Conservation (phyloP, 53 echinoderm and acorn worm genomes). For the Holothuria leucospilota region DNA sequence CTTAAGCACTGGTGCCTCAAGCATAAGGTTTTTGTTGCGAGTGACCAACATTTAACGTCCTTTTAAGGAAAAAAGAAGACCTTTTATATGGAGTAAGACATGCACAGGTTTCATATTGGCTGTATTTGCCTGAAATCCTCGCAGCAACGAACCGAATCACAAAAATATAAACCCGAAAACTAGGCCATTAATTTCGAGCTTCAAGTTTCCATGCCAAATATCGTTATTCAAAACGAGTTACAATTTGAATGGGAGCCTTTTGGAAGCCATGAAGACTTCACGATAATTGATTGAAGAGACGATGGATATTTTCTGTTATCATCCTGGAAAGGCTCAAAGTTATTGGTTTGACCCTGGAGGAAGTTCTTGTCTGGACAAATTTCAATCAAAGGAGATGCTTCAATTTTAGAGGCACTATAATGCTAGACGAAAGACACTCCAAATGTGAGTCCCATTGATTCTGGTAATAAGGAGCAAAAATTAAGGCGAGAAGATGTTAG, state of each 20-base stretch:
- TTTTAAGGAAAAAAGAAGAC: slow-evolving; percentile 10
- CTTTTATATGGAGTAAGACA: slow-evolving; percentile 1
- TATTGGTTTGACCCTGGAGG: slow-evolving; percentile 35
- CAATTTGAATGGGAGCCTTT: neutral
- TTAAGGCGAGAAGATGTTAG: no score
- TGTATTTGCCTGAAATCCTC: neutral
- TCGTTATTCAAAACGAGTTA: slow-evolving; percentile 31
- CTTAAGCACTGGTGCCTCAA: no score
- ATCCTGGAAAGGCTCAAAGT: slow-evolving; percentile 8
- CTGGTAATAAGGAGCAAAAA: neutral
- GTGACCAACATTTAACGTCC: no score
- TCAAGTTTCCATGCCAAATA: slow-evolving; percentile 19
- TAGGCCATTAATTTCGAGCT: slow-evolving; percentile 47
- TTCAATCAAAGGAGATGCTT: slow-evolving; percentile 41
- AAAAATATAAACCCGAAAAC: neutral
- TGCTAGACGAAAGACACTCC: neutral
- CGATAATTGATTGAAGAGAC: slow-evolving; percentile 39
- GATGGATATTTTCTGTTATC: slow-evolving; percentile 36
- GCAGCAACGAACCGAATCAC: slow-evolving; percentile 31
- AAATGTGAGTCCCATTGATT: slow-evolving; percentile 2
- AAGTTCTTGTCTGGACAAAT: slow-evolving; percentile 26
- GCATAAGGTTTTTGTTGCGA: no score
- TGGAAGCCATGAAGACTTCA: neutral
- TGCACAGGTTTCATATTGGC: slow-evolving; percentile 4
- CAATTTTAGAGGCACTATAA: slow-evolving; percentile 44